These are phyloP conservation scores for Orthosia cruda DNA, from an alignment of 2,888 invertebrate genomes.

Conservation along the genomic window DNA sequence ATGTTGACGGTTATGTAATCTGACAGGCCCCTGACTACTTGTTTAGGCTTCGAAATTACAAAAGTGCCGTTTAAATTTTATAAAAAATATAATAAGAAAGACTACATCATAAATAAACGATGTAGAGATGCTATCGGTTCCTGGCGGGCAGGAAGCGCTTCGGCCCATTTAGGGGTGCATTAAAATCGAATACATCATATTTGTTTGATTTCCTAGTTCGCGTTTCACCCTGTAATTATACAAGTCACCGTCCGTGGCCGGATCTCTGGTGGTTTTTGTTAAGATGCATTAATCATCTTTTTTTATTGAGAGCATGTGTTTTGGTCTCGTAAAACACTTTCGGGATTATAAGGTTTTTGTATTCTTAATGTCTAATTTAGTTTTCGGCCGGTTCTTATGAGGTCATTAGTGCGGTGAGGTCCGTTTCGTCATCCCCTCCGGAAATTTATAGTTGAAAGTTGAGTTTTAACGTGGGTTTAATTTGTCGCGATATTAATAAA, in stretches of 20 bases:
- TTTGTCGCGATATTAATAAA: slow-evolving; percentile 74
- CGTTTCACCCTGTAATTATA: slow-evolving; percentile 91
- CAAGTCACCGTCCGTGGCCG: slow-evolving; percentile 89
- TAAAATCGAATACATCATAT: slow-evolving; percentile 92
- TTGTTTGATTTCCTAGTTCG: slow-evolving; percentile 92
- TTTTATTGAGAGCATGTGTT: slow-evolving; percentile 90
- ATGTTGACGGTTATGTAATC: slow-evolving; percentile 82
- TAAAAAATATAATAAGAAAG: slow-evolving; percentile 80
- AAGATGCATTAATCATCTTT: slow-evolving; percentile 91
- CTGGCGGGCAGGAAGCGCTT: slow-evolving; percentile 90
- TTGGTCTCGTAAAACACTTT: slow-evolving; percentile 89
- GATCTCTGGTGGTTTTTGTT: slow-evolving; percentile 88
- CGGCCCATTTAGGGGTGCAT: slow-evolving; percentile 92
- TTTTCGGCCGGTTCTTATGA: slow-evolving; percentile 84
- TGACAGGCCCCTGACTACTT: slow-evolving; percentile 84
- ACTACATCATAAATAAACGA: slow-evolving; percentile 87
- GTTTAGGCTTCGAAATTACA: slow-evolving; percentile 85
- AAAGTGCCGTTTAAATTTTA: slow-evolving; percentile 84
- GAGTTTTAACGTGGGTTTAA: slow-evolving; percentile 79
- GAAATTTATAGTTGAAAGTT: slow-evolving; percentile 79
- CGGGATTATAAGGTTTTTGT: slow-evolving; percentile 87
- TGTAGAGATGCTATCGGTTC: slow-evolving; percentile 87
- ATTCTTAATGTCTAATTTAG: slow-evolving; percentile 88
- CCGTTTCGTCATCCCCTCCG: slow-evolving; percentile 73
- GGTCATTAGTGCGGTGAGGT: slow-evolving; percentile 86